Percentiles rank a stretch among this genome's conserved stretches.
Conservation (phyloP, 1,140 invertebrate genomes). For the Drosophila bocqueti region DNA sequence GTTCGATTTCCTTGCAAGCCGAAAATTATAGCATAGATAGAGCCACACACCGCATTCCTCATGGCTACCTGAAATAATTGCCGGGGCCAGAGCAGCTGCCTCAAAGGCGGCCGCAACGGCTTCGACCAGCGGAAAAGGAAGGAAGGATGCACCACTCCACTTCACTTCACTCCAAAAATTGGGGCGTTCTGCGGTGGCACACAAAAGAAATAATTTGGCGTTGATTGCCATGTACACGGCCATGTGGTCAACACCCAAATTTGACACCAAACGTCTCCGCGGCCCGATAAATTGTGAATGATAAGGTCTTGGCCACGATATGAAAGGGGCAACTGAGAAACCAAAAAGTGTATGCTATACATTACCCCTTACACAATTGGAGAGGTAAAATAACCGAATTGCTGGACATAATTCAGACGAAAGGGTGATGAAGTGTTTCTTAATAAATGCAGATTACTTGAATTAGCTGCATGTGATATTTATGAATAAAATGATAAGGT, state of each 20-base stretch:
- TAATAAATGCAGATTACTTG: constrained; percentile 50
- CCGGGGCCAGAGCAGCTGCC: constrained; percentile 43
- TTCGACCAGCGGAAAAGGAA: constrained; percentile 57
- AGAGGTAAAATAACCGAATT: constrained; percentile 10
- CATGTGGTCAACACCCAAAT: constrained; percentile 80
- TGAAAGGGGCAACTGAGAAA: constrained; percentile 30
- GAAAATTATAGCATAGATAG: constrained; percentile 69
- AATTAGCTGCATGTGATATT: constrained; percentile 31
- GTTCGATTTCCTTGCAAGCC: constrained; percentile 30
- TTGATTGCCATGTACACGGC: constrained; percentile 79
- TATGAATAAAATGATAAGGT: neutral
- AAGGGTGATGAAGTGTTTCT: constrained; percentile 51
- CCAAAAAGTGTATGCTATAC: constrained; percentile 52
- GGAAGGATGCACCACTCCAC: constrained; percentile 38
- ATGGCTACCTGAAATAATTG: constrained; percentile 80
- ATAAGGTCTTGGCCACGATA: constrained; percentile 47
- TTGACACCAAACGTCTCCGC: constrained; percentile 70
- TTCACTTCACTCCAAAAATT: constrained; percentile 1
- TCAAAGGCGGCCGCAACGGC: constrained; percentile 6
- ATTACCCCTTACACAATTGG: constrained; percentile 9
- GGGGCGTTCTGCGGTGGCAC: constrained; percentile 54
- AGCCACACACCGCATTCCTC: constrained; percentile 37
- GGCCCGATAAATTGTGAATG: constrained; percentile 66
- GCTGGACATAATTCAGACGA: constrained; percentile 17
- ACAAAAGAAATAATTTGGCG: constrained; percentile 77